A percentile compares a stretch with the other conserved stretches of the same genome.
Evolutionary conservation across 1,140 invertebrate genomes (phyloP).

Genomic region (Diabrotica virgifera): DNA sequence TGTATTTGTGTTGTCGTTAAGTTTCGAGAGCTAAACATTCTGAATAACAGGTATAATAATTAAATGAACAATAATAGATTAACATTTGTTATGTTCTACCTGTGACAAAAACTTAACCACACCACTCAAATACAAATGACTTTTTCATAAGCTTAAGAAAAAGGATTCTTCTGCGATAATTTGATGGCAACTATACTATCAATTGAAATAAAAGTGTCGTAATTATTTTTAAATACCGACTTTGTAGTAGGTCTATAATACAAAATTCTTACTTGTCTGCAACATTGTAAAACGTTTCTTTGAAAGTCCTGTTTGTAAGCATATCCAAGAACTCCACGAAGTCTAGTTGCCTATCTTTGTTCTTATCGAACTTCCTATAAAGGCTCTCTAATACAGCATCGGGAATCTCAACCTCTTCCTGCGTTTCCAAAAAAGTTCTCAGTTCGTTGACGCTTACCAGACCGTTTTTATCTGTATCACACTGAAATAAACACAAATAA

Average conservation of each 20-base stretch:
- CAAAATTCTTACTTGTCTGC: conserved; percentile 20
- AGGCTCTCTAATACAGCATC: neutral
- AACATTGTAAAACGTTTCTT: conserved; percentile 54
- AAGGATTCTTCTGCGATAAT: no score
- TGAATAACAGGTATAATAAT: no score
- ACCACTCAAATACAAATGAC: no score
- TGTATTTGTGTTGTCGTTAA: no score
- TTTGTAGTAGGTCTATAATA: neutral
- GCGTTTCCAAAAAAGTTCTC: conserved; percentile 6
- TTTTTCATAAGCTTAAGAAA: no score
- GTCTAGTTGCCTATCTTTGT: conserved; percentile 70
- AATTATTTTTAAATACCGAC: neutral
- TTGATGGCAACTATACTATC: no score
- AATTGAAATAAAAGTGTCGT: no score
- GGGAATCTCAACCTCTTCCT: conserved; percentile 7
- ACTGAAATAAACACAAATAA: conserved; percentile 11
- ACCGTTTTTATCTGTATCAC: conserved; percentile 13
- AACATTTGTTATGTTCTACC: no score
- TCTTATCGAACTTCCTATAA: conserved; percentile 65
- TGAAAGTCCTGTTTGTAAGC: conserved; percentile 63
- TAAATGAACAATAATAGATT: no score
- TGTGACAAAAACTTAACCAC: no score
- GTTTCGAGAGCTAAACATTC: no score
- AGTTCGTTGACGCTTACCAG: conserved; percentile 13
- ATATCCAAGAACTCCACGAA: conserved; percentile 78